Conservation (phyloP, 2,888 invertebrate genomes). For the Diplazon laetatorius region DNA sequence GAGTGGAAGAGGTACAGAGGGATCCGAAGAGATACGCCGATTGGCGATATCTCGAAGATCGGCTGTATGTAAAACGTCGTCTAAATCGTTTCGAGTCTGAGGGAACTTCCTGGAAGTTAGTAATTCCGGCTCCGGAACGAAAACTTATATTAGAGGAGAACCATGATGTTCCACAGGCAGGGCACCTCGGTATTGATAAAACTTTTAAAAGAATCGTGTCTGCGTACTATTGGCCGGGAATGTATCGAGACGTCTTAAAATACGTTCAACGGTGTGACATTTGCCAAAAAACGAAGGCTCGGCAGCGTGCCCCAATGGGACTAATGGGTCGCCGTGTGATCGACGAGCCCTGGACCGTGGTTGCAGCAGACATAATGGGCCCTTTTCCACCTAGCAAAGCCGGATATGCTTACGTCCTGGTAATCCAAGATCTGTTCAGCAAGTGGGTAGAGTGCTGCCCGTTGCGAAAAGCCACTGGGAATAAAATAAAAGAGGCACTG, state of each 20-base stretch:
- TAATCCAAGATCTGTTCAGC: not conserved
- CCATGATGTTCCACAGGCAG: constrained; percentile 38
- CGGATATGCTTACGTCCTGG: too few relatives aligned
- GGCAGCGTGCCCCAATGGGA: constrained; percentile 22
- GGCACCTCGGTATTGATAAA: constrained; percentile 64
- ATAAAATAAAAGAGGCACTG: not conserved
- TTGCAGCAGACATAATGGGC: too few relatives aligned
- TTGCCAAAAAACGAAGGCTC: constrained; percentile 61
- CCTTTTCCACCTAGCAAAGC: too few relatives aligned
- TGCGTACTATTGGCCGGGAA: constrained; percentile 66
- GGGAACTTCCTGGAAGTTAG: too few relatives aligned
- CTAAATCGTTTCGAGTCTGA: too few relatives aligned
- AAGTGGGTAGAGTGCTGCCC: not conserved
- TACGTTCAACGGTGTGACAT: constrained; percentile 62
- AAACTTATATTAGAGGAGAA: too few relatives aligned
- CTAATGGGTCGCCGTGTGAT: constrained; percentile 48
- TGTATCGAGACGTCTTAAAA: constrained; percentile 52
- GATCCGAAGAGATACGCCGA: not conserved
- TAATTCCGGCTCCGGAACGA: too few relatives aligned
- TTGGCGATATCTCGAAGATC: not conserved
- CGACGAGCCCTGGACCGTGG: constrained; percentile 44
- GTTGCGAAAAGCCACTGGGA: not conserved
- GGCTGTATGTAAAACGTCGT: constrained; percentile 23
- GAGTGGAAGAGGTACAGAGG: not conserved
- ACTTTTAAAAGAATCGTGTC: constrained; percentile 36